phyloP scores from a whole-genome alignment of 2,888 invertebrate species.

The Tanypteryx hageni region DNA sequence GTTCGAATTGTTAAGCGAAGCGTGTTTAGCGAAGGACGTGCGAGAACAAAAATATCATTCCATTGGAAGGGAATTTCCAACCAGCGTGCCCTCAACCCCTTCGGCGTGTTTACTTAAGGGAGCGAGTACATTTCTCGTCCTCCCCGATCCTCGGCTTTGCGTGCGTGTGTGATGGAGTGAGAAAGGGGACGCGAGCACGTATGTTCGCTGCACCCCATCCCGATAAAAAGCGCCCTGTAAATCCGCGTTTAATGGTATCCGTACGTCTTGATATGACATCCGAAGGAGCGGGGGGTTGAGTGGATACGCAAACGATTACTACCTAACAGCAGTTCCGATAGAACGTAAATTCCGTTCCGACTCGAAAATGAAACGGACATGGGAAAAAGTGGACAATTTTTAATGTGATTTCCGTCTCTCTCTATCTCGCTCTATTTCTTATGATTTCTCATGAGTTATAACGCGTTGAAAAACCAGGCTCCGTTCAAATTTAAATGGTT shows the following conservation, averaged over 20 bases:
- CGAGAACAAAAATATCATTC: no score
- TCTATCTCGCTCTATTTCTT: neutral
- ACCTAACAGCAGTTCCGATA: neutral
- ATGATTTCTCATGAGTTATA: neutral
- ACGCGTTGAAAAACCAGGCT: neutral
- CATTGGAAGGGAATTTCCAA: no score
- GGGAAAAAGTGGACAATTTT: neutral
- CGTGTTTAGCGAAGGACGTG: no score
- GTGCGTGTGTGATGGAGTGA: no score
- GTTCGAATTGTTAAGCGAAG: no score
- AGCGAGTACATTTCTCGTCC: no score
- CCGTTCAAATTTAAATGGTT: neutral
- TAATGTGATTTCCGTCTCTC: neutral
- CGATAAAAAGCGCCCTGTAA: neutral
- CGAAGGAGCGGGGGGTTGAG: neutral
- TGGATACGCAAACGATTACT: conserved; percentile 1
- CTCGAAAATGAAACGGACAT: neutral
- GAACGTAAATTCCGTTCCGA: neutral
- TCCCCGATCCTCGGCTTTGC: no score
- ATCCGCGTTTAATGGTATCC: neutral
- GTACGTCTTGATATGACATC: neutral
- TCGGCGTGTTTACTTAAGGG: no score
- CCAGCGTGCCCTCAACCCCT: no score
- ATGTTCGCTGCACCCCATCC: neutral
- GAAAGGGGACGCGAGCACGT: no score